These are phyloP conservation scores for Drosophila rubida DNA, from an alignment of 2,888 invertebrate species.

Conservation along the genomic window DNA sequence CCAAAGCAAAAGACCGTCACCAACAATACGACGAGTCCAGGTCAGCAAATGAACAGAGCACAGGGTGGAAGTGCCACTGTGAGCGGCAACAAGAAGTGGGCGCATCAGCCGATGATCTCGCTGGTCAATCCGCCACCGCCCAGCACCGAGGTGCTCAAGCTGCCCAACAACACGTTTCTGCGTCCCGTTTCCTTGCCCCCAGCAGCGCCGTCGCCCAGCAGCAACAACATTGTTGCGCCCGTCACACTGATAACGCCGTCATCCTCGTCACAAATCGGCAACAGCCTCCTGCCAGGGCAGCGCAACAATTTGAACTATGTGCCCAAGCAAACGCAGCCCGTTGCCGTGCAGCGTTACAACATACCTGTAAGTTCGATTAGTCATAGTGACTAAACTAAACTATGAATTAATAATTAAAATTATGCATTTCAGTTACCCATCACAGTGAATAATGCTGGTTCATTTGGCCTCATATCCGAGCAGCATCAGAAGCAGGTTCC, in stretches of 20 bases:
- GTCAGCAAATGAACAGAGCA: conserved; percentile 36
- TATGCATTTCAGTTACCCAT: conserved; percentile 75
- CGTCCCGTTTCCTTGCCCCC: conserved; percentile 69
- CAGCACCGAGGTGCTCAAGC: conserved; percentile 74
- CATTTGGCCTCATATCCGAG: conserved; percentile 57
- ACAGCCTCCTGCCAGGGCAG: conserved; percentile 34
- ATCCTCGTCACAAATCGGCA: conserved; percentile 43
- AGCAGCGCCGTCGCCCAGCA: conserved; percentile 29
- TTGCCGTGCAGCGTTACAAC: conserved; percentile 79
- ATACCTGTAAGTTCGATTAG: conserved; percentile 78
- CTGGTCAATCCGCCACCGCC: conserved; percentile 49
- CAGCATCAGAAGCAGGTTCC: conserved; percentile 57
- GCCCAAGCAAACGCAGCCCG: conserved; percentile 52
- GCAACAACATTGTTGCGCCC: conserved; percentile 29
- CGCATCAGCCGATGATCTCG: conserved; percentile 47
- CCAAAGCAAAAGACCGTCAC: conserved; percentile 29
- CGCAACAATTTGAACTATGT: conserved; percentile 42
- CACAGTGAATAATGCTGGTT: conserved; percentile 58
- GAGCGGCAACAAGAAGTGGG: conserved; percentile 59
- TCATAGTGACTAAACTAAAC: not conserved
- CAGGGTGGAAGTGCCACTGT: conserved; percentile 19
- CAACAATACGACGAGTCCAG: conserved; percentile 5
- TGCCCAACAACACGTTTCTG: conserved; percentile 82
- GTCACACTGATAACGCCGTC: conserved; percentile 51
- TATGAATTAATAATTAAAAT: not conserved